Evolutionary conservation across 2,113 vertebrate species (phyloP), one percentile per base, ranked within the genome.

Genomic region (Vicugna pacos): DNA sequence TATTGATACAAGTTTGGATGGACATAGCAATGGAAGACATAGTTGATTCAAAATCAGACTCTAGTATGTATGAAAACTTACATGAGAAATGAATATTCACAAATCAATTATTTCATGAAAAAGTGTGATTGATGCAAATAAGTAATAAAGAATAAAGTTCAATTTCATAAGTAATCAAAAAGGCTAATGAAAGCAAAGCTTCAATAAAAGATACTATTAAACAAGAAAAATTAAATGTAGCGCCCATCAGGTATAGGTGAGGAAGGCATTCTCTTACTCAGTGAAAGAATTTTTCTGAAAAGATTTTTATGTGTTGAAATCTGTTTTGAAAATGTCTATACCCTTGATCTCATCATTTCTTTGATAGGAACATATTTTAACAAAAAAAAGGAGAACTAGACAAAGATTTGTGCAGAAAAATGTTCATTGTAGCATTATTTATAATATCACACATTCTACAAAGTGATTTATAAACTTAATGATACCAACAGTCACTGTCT

Each of bases 51-150:
- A 26, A 96, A 35, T 89, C 11, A 50, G 72, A 96, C 5, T 94
- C 10, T 50, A 70, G 12, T 12, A 73, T 12, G 5, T 32, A 46
- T 62, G 70, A 65, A 89, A 75, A 62, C 8, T 17, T 90, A 54
- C 14, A 10, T 52, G 50, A 42, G 87, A 89, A 83, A 54, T 7
- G 22, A 81, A 65, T 72, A 64, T 32, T 30, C 13, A 60, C 28
- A 88, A 56, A 91, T 76, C 17, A 73, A 32, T 82, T 82, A 24
- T 93, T 94, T 90, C 52, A 94, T 52, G 14, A 82, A 89, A 94
- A 89, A 56, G 17, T 69, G 15, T 76, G n/a, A 70, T 79, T 67
- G 60, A 54, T 75, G 69, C 22, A 67, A 70, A 65, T 92, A 17
- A 58, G 52, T 84, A 84, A 54, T 32, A 58, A 79, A 50, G 14